Base-by-base conservation (phyloP, 2,797 vertebrate genomes). In the Florisuga fusca region DNA sequence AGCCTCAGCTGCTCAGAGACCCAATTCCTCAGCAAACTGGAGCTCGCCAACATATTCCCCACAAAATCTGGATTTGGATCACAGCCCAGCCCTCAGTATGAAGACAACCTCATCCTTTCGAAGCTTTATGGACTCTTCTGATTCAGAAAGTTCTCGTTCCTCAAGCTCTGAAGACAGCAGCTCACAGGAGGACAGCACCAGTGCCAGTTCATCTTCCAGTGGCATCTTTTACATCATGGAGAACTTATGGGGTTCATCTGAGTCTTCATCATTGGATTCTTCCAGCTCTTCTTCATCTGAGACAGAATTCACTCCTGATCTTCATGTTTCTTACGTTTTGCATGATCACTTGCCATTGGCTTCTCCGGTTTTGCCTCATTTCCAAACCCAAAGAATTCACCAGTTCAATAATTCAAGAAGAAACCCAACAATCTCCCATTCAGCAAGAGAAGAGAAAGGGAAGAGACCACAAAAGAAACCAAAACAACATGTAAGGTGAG, bases 401-500 rank as follows among this genome's bases (percentile, higher is more conserved):
- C 63, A 87, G 26, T 4, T 48, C 38, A 48, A 53, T 63, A 87
- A 31, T 5, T 46, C 38, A 48, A 48, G 23, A 15, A 78, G 38
- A 68, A 62, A 33, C 45, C 17, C 19, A 22, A 63, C 22, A 21
- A 20, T n/a, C 33, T 90, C 77, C 72, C 45, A 25, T 53, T 71
- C 89, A 43, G 19, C 43, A 45, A 81, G 51, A 36, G 29, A 53
- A 59, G 90, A 96, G 33, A 88, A 75, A 57, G 64, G 6, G 33
- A 69, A 67, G 36, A 87, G 89, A 43, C 78, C 66, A 54, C 90
- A 75, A 7, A 96, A 98, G 86, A 98, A 96, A 69, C 93, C 97
- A 51, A 94, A 94, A 80, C 96, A 95, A 80, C 91, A 84, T 58
- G 92, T 96, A 72, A 97, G 97, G 97, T 97, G 38, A 97, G 94